Percentiles rank a stretch among this genome's conserved stretches.
phyloP scores from a whole-genome alignment of 2,113 vertebrate species.

The Istiophorus platypterus region DNA sequence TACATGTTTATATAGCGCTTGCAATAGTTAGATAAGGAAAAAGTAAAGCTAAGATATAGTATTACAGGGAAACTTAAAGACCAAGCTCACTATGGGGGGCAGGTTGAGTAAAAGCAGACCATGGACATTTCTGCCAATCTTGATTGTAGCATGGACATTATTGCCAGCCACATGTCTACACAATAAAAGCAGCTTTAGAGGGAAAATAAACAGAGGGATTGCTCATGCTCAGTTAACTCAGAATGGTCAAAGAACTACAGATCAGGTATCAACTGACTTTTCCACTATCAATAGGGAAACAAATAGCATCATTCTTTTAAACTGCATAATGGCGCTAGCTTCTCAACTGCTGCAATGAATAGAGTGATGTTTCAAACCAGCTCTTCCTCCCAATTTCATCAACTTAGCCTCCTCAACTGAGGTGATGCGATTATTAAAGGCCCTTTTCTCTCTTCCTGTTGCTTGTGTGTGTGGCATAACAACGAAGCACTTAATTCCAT shows the following conservation, averaged over 20 bases:
- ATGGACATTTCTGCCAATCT: not conserved
- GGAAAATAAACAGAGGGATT: not conserved
- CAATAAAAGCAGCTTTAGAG: not conserved
- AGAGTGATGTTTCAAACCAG: constrained; percentile 18
- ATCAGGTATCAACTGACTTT: not conserved
- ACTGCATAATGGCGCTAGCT: not conserved
- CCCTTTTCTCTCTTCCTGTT: constrained; percentile 7
- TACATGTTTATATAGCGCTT: too few relatives aligned
- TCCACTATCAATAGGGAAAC: not conserved
- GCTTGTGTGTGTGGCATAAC: constrained; percentile 1
- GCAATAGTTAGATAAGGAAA: too few relatives aligned
- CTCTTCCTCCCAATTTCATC: constrained; percentile 1
- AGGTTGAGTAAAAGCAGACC: not conserved
- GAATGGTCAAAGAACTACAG: not conserved
- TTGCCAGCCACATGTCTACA: not conserved
- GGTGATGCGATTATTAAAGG: constrained; percentile 32
- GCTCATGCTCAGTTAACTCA: not conserved
- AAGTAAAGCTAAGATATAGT: too few relatives aligned
- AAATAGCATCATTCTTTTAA: not conserved
- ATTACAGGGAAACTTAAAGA: too few relatives aligned
- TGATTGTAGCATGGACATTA: not conserved
- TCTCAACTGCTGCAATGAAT: constrained; percentile 34
- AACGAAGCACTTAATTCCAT: constrained; percentile 41
- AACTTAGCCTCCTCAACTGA: constrained; percentile 6
- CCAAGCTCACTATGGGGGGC: not conserved